Conservation (phyloP, 2,797 vertebrate species). For the Hydrocynus forskahlii region DNA sequence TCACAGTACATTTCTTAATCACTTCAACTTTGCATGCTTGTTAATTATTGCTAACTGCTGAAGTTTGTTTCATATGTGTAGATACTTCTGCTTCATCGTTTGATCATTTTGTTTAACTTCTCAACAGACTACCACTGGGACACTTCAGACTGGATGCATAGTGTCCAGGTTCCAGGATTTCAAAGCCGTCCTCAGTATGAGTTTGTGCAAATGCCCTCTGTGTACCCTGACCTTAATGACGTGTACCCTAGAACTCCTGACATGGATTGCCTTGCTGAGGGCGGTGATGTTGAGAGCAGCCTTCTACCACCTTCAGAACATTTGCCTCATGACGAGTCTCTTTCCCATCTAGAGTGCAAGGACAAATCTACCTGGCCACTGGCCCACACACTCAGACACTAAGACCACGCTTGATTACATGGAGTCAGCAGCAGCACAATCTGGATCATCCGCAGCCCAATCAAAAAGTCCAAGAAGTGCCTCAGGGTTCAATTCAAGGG, state of each 20-base stretch:
- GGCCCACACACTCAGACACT: slow-evolving; percentile 76
- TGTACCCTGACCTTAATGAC: slow-evolving; percentile 73
- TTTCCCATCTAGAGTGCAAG: slow-evolving; percentile 74
- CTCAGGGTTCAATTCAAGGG: slow-evolving; percentile 13
- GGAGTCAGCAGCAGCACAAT: slow-evolving; percentile 10
- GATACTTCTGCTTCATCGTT: neutral
- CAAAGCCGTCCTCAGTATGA: slow-evolving; percentile 83
- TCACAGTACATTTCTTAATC: neutral
- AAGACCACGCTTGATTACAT: slow-evolving; percentile 58
- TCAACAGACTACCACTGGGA: slow-evolving; percentile 86
- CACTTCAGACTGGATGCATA: slow-evolving; percentile 88
- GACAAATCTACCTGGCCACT: slow-evolving; percentile 77
- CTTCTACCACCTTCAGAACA: slow-evolving; percentile 82
- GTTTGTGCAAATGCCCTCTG: slow-evolving; percentile 78
- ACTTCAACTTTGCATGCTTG: neutral
- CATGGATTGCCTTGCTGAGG: slow-evolving; percentile 83
- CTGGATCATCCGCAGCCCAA: slow-evolving; percentile 16
- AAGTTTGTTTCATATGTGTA: too few species aligned
- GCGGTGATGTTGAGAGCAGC: slow-evolving; percentile 83
- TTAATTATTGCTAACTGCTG: neutral
- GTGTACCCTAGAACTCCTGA: slow-evolving; percentile 76
- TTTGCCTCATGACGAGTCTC: slow-evolving; percentile 78
- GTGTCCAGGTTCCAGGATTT: slow-evolving; percentile 81
- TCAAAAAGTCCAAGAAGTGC: slow-evolving; percentile 62
- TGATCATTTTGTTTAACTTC: neutral